These are phyloP conservation scores for Alexandromys fortis DNA, from an alignment of 2,113 vertebrate genomes.

Conservation along the genomic window DNA sequence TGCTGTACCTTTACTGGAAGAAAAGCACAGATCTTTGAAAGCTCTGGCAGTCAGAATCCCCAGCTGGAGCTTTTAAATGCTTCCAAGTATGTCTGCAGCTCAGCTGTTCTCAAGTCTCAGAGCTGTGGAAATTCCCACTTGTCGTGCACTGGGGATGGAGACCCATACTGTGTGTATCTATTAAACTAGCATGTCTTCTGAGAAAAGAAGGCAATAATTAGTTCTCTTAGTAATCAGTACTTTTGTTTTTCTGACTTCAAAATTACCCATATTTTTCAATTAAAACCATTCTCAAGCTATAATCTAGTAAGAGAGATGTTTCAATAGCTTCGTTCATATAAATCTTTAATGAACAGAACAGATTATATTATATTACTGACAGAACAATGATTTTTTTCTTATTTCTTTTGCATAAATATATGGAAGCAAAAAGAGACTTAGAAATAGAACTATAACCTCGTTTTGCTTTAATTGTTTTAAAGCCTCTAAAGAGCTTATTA, in stretches of 20 bases:
- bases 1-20: conserved; percentile 55
- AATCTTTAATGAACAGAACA: conserved; percentile 55
- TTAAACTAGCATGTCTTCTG: conserved; percentile 72
- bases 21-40: conserved; percentile 65
- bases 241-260: conserved; percentile 72
- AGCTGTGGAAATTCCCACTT: conserved; percentile 71
- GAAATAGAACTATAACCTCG: not conserved
- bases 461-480: conserved; percentile 59
- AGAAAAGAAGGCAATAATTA: conserved; percentile 74
- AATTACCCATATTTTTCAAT: conserved; percentile 74
- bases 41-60: conserved; percentile 59
- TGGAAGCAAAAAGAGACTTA: not conserved
- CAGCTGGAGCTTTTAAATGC: conserved; percentile 70
- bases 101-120: conserved; percentile 72
- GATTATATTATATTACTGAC: conserved; percentile 54
- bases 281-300: conserved; percentile 62
- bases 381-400: conserved; percentile 44
- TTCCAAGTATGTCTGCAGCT: conserved; percentile 66
- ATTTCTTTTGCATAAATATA: conserved; percentile 14
- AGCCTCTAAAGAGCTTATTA: conserved; percentile 29
- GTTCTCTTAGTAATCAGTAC: conserved; percentile 64
- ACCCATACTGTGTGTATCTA: conserved; percentile 72
- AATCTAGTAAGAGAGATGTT: conserved; percentile 64
- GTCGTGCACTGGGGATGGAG: conserved; percentile 52
- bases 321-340: conserved; percentile 15